Evolutionary conservation across 2,797 vertebrate species (phyloP).

Genomic region (Alcedo quadribrachys): DNA sequence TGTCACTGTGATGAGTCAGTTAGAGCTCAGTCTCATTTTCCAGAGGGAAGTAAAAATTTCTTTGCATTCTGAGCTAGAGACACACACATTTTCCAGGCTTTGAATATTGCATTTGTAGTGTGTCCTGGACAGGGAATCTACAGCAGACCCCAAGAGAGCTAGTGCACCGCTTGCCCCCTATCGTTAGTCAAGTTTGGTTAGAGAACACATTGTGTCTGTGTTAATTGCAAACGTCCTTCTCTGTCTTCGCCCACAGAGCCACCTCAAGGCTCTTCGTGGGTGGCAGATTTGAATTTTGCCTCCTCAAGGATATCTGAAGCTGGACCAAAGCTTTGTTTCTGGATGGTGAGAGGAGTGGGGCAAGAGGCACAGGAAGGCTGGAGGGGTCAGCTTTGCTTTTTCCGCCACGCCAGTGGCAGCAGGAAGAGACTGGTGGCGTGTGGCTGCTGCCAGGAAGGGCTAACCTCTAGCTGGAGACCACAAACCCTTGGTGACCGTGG

Average conservation of each 20-base stretch:
- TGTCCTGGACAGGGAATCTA: not conserved
- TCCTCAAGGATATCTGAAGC: conserved; percentile 30
- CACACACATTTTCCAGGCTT: not conserved
- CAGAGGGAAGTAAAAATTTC: not conserved
- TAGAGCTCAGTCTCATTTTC: not conserved
- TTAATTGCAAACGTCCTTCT: not conserved
- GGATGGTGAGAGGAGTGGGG: not conserved
- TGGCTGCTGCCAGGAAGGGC: conserved; percentile 47
- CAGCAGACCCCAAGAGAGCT: not conserved
- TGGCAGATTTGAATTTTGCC: not conserved
- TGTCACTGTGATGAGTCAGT: not conserved
- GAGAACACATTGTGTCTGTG: not conserved
- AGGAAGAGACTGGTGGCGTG: conserved; percentile 24
- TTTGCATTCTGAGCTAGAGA: not conserved
- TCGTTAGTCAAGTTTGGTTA: not conserved
- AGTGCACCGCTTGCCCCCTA: not conserved
- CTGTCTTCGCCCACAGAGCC: not conserved
- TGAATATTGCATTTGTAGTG: not conserved
- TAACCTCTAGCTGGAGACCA: conserved; percentile 35
- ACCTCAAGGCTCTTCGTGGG: conserved; percentile 29
- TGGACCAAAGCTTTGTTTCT: not conserved
- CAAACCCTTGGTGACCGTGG: conserved; percentile 42
- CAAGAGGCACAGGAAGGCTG: not conserved
- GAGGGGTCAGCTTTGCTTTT: not conserved
- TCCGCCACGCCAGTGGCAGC: not conserved